phyloP scores from a whole-genome alignment of 2,888 invertebrate species.

The Lydus trimaculatus region DNA sequence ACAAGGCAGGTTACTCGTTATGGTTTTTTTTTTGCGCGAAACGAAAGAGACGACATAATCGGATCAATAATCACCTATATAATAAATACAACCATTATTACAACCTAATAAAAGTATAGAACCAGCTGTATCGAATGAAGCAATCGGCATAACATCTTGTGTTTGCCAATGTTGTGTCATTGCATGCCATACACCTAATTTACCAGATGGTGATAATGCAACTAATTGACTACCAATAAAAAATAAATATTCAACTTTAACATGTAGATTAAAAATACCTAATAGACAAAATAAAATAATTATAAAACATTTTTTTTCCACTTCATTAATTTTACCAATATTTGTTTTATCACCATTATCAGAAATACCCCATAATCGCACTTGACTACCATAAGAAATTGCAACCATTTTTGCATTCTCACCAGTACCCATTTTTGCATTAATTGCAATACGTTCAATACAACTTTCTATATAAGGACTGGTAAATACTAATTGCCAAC shows the following conservation, averaged over 20 bases:
- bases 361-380: conserved; percentile 80
- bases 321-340: conserved; percentile 64
- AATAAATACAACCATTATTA: conserved; percentile 95
- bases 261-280: conserved; percentile 91
- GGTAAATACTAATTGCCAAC: conserved; percentile 95
- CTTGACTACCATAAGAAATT: conserved; percentile 78
- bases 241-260: conserved; percentile 93
- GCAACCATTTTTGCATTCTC: conserved; percentile 82
- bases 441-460: conserved; percentile 92
- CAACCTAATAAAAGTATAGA: conserved; percentile 95
- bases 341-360: conserved; percentile 79
- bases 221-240: conserved; percentile 98
- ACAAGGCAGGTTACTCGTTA: too few species aligned
- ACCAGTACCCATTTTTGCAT: conserved; percentile 69
- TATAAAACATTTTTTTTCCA: too few species aligned
- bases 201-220: conserved; percentile 90
- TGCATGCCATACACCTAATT: conserved; percentile 99
- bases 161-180: conserved; percentile 99
- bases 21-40: too few species aligned
- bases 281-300: neutral
- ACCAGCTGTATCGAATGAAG: conserved; percentile 96
- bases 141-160: conserved; percentile 93
- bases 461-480: conserved; percentile 89
- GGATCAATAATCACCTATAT: conserved; percentile 79
- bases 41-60: too few species aligned